Base-by-base conservation (phyloP, 2,113 vertebrate species). In the Vireo altiloquus region DNA sequence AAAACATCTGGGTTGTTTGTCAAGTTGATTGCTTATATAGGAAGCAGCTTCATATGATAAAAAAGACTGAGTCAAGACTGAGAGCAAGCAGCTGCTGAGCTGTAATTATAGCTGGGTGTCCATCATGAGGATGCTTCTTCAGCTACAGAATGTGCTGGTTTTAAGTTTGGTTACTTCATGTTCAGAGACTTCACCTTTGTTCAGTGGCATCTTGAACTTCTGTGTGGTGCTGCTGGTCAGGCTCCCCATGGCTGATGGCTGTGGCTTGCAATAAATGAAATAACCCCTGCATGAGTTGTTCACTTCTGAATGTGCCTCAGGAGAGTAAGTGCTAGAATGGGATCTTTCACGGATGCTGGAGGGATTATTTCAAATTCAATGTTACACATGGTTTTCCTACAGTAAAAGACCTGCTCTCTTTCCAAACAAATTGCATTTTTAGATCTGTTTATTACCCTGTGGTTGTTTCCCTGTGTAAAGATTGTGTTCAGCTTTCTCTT, bases 21-120 rank as follows among this genome's bases (percentile, higher is more conserved):
- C 49, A 82, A 40, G 77, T 61, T 94, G 78, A 87, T 95, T 90
- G 87, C 78, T 91, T 85, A 20, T 46, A 11, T 90, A 82, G 82
- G 74, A 92, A 90, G 54, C 53, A 72, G 78, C 50, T 91, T 96
- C 59, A 6, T 35, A 46, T 49, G 63, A 69, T 53, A 56, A 89
- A 88, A 90, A 74, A 65, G 49, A 68, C 53, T 47, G 83, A 95
- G 78, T 89, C 25, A 65, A 91, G 74, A 87, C 22, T 46, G 81
- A 95, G 75, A 94, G 61, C 46, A 35, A 79, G 91, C 91, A 94
- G 89, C 91, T 92, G 90, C 84, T 91, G 63, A 66, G 66, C 95
- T 65, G 84, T 87, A 74, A 85, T 87, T 87, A n/a, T 4, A 70
- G 54, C 82, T 85, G 5, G n/a, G 30, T 79, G 71, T 70, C 90